Evolutionary conservation across 1,140 invertebrate genomes (phyloP).

Genomic region (Apis mellifera): DNA sequence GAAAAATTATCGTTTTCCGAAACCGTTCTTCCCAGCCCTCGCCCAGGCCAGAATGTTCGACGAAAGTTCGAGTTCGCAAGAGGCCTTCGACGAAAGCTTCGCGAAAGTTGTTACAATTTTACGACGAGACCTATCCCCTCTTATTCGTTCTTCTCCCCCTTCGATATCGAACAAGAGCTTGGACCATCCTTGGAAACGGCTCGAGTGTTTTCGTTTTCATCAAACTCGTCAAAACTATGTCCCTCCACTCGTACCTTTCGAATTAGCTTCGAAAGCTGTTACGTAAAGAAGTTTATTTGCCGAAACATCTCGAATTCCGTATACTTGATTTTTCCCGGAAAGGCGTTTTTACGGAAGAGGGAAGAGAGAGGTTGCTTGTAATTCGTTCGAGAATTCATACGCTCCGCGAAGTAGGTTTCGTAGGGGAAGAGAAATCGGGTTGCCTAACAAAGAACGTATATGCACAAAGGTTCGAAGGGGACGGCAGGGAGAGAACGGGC

Average conservation of each 20-base stretch:
- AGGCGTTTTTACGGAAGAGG: neutral
- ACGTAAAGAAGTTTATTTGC: neutral
- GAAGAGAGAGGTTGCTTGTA: no score
- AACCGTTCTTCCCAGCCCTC: constrained; percentile 12
- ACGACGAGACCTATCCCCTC: constrained; percentile 36
- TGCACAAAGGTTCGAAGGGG: no score
- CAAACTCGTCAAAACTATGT: neutral
- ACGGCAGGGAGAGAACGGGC: neutral
- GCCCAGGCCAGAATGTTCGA: constrained; percentile 25
- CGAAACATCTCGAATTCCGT: neutral
- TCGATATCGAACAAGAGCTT: constrained; percentile 23
- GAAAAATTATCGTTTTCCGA: constrained; percentile 61
- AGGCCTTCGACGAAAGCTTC: constrained; percentile 54
- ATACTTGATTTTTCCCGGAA: neutral
- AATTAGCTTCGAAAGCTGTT: constrained; percentile 2
- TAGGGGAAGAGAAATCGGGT: neutral
- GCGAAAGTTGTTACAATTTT: constrained; percentile 70
- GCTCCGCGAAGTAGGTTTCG: neutral
- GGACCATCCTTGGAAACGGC: constrained; percentile 27
- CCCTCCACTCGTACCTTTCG: neutral
- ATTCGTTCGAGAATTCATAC: constrained; percentile 1
- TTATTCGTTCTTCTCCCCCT: neutral
- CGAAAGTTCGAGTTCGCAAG: constrained; percentile 40
- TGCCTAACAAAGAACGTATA: neutral
- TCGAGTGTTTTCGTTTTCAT: constrained; percentile 47